Base-by-base conservation (phyloP, 2,113 vertebrate genomes). In the Perca schrenkii region DNA sequence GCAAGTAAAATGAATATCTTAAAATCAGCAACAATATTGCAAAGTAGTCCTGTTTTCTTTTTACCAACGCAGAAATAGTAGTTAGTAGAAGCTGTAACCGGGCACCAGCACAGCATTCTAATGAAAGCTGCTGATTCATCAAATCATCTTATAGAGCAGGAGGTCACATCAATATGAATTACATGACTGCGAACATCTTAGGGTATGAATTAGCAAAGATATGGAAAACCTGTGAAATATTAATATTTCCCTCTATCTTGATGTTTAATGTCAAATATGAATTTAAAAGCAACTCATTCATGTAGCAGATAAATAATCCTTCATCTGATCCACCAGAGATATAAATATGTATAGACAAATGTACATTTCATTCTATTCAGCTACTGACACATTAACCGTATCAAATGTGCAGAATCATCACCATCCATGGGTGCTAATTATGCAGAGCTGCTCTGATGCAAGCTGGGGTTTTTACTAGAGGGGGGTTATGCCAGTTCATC, bases 121-220 rank as follows among this genome's bases (percentile, higher is more conserved):
- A 87, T 78, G 60, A 86, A 89, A 87, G 67, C 70, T 86, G 89
- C 87, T 90, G 89, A 92, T 84, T 90, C 84, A 91, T 92, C 74
- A 88, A 53, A 90, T 87, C 50, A 21, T 64, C 34, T 68, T 47
- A 28, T 13, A 77, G 57, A 34, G 73, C 76, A 75, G 76, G 53
- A 36, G 82, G 89, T 36, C 72, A 86, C 40, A 5, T 84, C 25
- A n/a, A 50, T 68, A 49, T 47, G 52, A 82, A 80, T 80, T 58
- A 78, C 77, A 68, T 36, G 69, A 79, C 64, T 25, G n/a, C 22
- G 21, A 43, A 68, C 58, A 78, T 78, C 46, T 22, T 2, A 47
- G 21, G 3, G 53, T 81, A 65, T 40, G 62, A 63, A 79, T 69
- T 17, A 25, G 50, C n/a, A 74, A 78, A 77, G 69, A 83, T 49